Conservation (phyloP, 2,113 vertebrate genomes). For the Thunnus maccoyii region DNA sequence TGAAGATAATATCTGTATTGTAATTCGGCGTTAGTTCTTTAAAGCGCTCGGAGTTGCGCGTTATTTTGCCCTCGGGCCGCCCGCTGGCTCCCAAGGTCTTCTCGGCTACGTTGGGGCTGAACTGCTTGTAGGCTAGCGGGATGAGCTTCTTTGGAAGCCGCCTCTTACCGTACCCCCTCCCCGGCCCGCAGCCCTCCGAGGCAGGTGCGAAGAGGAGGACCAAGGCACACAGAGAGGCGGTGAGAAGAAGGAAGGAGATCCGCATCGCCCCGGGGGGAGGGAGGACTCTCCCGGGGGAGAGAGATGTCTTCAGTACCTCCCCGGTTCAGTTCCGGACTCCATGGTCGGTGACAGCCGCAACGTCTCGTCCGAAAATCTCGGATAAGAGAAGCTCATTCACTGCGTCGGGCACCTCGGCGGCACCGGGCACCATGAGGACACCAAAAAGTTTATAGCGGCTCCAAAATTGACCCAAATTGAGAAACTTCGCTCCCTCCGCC, state of each 20-base stretch:
- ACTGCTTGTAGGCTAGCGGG: slow-evolving; percentile 94
- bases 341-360: slow-evolving; percentile 78
- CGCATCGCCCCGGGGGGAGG: slow-evolving; percentile 88
- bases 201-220: slow-evolving; percentile 90
- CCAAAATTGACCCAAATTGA: slow-evolving; percentile 42
- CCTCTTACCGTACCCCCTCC: slow-evolving; percentile 96
- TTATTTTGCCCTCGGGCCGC: slow-evolving; percentile 95
- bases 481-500: slow-evolving; percentile 77
- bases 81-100: slow-evolving; percentile 98
- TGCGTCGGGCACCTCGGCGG: slow-evolving; percentile 16
- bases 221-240: slow-evolving; percentile 86
- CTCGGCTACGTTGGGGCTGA: slow-evolving; percentile 96
- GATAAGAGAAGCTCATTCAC: slow-evolving; percentile 56
- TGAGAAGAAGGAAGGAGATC: slow-evolving; percentile 88
- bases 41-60: slow-evolving; percentile 94
- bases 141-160: slow-evolving; percentile 93
- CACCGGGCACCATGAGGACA: slow-evolving; percentile 55
- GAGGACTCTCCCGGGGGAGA: slow-evolving; percentile 78
- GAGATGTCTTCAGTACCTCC: slow-evolving; percentile 80
- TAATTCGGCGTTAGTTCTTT: slow-evolving; percentile 98
- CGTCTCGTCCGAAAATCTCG: slow-evolving; percentile 58
- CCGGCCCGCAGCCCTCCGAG: slow-evolving; percentile 94
- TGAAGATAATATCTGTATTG: slow-evolving; percentile 99
- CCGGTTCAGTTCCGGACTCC: slow-evolving; percentile 79
- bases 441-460: slow-evolving; percentile 44